These are phyloP conservation scores for Dendroctonus ponderosae DNA, from an alignment of 1,140 invertebrate genomes.

Conservation along the genomic window DNA sequence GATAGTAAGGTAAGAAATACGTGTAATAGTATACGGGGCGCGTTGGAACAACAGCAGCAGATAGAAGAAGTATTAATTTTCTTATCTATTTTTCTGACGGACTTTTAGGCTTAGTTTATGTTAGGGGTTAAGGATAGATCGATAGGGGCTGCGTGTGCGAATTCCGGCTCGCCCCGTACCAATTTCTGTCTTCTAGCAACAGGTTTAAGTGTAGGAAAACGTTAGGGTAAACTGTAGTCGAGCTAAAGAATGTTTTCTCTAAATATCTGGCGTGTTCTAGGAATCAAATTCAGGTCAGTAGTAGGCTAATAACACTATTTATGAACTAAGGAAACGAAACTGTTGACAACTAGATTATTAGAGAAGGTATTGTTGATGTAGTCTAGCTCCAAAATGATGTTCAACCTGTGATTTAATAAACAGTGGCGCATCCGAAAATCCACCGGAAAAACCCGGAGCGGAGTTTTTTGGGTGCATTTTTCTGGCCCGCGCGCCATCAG, in stretches of 20 bases:
- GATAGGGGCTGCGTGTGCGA: not conserved
- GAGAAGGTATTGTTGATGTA: conserved; percentile 33
- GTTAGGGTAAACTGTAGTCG: conserved; percentile 14
- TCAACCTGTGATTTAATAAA: conserved; percentile 50
- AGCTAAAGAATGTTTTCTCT: conserved; percentile 27
- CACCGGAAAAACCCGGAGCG: not conserved
- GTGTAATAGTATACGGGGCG: conserved; percentile 14
- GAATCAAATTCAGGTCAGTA: conserved; percentile 26
- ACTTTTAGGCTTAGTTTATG: conserved; percentile 18
- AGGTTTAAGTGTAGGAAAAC: conserved; percentile 14
- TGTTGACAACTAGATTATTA: conserved; percentile 11
- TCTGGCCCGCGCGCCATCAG: not conserved
- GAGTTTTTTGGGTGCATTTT: not conserved
- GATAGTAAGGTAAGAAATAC: conserved; percentile 11
- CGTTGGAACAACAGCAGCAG: not conserved
- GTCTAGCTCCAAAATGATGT: conserved; percentile 47
- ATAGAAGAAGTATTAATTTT: conserved; percentile 3
- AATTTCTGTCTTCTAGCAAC: conserved; percentile 21
- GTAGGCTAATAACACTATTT: conserved; percentile 20
- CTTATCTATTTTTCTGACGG: conserved; percentile 23
- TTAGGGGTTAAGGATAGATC: not conserved
- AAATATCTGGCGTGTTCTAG: conserved; percentile 14
- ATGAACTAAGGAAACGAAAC: conserved; percentile 1
- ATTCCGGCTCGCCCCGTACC: conserved; percentile 1
- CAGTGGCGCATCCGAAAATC: conserved; percentile 12